Evolutionary conservation across 2,797 vertebrate genomes (phyloP), one percentile per base, ranked within the genome.

Genomic region (Anguilla megastoma): DNA sequence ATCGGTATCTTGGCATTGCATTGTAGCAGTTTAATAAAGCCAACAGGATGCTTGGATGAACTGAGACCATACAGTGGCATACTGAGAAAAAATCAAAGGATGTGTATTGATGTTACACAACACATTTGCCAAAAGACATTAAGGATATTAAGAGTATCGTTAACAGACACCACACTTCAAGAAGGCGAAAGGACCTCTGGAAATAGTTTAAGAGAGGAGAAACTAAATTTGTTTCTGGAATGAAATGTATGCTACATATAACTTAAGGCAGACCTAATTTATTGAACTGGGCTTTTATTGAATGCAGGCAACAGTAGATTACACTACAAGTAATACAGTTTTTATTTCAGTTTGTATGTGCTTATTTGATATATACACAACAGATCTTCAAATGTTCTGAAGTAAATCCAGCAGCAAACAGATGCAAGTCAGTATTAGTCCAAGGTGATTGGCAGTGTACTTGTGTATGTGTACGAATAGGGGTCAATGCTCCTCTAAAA

Each of bases 401-500:
- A 36, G 33, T 74, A 74, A 30, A 10, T 36, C 27, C 69, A 2
- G 10, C 12, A 16, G 30, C 27, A 30, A 74, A 74, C 7, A 14
- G 30, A 3, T 74, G 69, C 69, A 8, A 74, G 63, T 84, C 85
- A 18, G 6, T 27, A 69, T 76, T 16, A 76, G 30, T 16, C 36
- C 12, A 36, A 30, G 36, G 71, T 76, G 71, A 76, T 76, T 76
- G 71, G 10, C 30, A 36, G n/a, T 27, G n/a, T n/a, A 69, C 24
- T 1, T 24, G 16, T 63, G 58, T 63, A 63, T 63, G 58, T 63
- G 58, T 63, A 63, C 21, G 0, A 2, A 69, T n/a, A 27, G 5
- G 63, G 63, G 63, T n/a, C 87, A 79, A 16, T 88, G 56, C 50
- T 36, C 87, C 88, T 87, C 86, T 89, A 63, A 16, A 58, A 87